A percentile compares a stretch with the other conserved stretches of the same genome.
These are phyloP conservation scores for Onychomys torridus DNA, from an alignment of 2,797 vertebrate species.

Conservation along the genomic window DNA sequence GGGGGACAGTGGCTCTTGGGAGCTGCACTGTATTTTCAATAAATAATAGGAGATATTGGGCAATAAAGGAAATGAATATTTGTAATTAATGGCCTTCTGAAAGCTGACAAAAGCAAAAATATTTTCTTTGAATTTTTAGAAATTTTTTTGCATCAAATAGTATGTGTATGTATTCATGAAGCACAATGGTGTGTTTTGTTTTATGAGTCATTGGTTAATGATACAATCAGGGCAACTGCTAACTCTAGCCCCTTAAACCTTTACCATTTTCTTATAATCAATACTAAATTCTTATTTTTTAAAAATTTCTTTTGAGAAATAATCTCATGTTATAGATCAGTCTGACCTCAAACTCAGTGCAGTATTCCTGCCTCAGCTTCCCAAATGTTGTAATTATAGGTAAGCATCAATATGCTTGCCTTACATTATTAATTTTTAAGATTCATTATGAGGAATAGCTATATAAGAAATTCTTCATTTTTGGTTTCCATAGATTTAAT, in stretches of 20 bases:
- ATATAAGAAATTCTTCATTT: neutral
- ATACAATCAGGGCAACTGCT: neutral
- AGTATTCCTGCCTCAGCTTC: neutral
- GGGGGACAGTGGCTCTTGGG: neutral
- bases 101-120: neutral
- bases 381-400: neutral
- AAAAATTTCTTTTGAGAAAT: neutral
- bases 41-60: neutral
- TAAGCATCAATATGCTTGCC: neutral
- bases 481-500: neutral
- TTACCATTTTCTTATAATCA: neutral
- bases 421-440: neutral
- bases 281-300: neutral
- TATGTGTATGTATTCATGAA: neutral
- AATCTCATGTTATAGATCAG: neutral
- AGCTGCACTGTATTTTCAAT: neutral
- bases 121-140: neutral
- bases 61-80: slow-evolving; percentile 33
- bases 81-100: neutral
- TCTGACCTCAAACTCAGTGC: neutral
- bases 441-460: slow-evolving; percentile 2
- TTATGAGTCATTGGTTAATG: neutral
- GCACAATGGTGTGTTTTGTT: neutral
- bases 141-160: neutral
- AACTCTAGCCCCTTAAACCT: neutral